phyloP scores from a whole-genome alignment of 92 coral and sea anemone species.

The Epizoanthus rinbou region DNA sequence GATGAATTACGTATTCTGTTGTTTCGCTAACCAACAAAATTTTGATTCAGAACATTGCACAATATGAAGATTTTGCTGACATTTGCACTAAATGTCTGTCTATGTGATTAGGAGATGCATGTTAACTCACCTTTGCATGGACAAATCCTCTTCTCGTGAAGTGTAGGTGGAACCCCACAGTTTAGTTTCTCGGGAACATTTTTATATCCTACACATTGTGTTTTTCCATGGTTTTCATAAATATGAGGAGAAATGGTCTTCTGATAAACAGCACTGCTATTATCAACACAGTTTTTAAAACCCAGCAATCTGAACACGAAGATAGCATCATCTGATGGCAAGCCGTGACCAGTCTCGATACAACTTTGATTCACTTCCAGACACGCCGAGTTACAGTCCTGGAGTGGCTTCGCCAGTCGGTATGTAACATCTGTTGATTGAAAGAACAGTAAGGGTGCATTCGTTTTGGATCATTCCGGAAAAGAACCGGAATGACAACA shows the following conservation, averaged over 20 bases:
- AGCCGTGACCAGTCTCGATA: slow-evolving; percentile 11
- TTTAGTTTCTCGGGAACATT: neutral
- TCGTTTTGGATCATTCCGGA: neutral
- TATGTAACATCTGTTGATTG: slow-evolving; percentile 29
- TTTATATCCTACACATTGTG: neutral
- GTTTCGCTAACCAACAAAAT: no score
- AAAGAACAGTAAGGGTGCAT: neutral
- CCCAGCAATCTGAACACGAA: slow-evolving; percentile 20
- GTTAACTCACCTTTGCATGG: slow-evolving; percentile 22
- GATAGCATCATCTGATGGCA: slow-evolving; percentile 24
- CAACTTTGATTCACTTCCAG: slow-evolving; percentile 7
- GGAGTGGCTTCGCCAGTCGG: neutral
- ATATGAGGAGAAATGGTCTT: neutral
- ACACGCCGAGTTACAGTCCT: slow-evolving; percentile 5
- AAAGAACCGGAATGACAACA: no score
- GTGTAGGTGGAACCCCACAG: neutral
- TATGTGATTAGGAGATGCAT: no score
- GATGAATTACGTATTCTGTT: no score
- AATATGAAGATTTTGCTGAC: no score
- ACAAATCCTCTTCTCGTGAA: neutral
- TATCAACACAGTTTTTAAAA: neutral
- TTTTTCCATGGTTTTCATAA: no score
- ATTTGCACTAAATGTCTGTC: no score
- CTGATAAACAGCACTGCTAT: neutral
- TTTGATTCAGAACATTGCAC: no score